These are phyloP conservation scores for Argyra leucocephala DNA, from an alignment of 2,888 invertebrate genomes.

Conservation along the genomic window DNA sequence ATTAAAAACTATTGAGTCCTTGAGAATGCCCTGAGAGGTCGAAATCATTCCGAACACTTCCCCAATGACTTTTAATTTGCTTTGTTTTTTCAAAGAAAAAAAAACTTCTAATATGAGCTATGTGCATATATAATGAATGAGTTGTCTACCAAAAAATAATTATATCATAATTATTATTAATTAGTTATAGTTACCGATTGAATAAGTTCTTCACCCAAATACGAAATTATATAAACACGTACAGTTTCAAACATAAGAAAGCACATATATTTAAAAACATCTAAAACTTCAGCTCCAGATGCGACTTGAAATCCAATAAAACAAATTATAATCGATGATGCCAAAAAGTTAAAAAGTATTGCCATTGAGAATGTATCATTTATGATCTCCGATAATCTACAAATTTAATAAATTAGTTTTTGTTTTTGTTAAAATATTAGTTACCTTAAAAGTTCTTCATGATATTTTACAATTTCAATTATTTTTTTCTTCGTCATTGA, in stretches of 20 bases:
- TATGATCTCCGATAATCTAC: slow-evolving; percentile 16
- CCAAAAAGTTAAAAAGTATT: slow-evolving; percentile 21
- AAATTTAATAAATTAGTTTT: neutral
- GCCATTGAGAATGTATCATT: slow-evolving; percentile 19
- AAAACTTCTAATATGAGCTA: too few species aligned
- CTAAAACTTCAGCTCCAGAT: slow-evolving; percentile 13
- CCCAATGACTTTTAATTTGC: too few species aligned
- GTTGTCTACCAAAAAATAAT: neutral
- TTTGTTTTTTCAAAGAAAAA: too few species aligned
- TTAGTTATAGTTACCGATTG: slow-evolving; percentile 12
- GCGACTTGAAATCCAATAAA: slow-evolving; percentile 21
- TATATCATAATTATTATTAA: neutral
- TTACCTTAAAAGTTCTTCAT: slow-evolving; percentile 16
- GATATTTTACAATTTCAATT: slow-evolving; percentile 6
- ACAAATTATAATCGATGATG: slow-evolving; percentile 22
- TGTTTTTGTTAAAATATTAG: neutral
- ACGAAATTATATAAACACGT: slow-evolving; percentile 19
- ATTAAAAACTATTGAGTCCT: too few species aligned
- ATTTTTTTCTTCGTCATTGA: neutral
- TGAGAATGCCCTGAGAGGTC: too few species aligned
- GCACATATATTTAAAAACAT: slow-evolving; percentile 18
- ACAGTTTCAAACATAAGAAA: slow-evolving; percentile 18
- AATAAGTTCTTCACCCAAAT: slow-evolving; percentile 19
- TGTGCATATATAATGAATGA: too few species aligned
- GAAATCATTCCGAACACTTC: too few species aligned